A percentile compares a stretch with the other conserved stretches of the same genome.
These are phyloP conservation scores for Cyaniris semiargus DNA, from an alignment of 2,888 invertebrate genomes.

Conservation along the genomic window DNA sequence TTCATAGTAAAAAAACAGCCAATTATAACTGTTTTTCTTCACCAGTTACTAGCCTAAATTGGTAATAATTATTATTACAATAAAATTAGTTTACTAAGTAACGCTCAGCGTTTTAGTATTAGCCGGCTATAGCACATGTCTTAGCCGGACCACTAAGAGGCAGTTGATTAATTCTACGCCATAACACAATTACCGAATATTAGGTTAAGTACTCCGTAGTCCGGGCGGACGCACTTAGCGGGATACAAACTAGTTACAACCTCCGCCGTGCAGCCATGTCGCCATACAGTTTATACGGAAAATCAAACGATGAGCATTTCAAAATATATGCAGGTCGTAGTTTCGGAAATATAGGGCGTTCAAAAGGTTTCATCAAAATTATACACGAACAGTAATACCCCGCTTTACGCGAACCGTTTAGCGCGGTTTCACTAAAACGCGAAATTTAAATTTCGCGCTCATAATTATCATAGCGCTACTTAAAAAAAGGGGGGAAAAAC, in stretches of 20 bases:
- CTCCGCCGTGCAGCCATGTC: slow-evolving; percentile 40
- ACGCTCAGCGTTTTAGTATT: not conserved
- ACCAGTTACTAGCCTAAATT: no score
- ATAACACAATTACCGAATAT: slow-evolving; percentile 75
- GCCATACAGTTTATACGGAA: slow-evolving; percentile 31
- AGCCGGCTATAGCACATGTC: slow-evolving; percentile 47
- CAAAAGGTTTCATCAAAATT: no score
- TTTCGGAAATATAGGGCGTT: no score
- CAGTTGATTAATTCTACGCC: slow-evolving; percentile 71
- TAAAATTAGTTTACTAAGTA: not conserved
- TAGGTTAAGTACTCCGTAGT: slow-evolving; percentile 72
- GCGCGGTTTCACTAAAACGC: no score
- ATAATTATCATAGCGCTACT: no score
- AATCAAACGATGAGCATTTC: slow-evolving; percentile 24
- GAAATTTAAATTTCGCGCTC: no score
- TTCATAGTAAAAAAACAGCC: no score
- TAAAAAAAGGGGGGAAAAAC: no score
- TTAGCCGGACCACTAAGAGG: slow-evolving; percentile 64
- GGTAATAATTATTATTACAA: not conserved
- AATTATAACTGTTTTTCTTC: no score
- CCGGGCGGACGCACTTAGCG: slow-evolving; percentile 67
- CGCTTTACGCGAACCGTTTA: no score
- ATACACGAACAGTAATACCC: no score
- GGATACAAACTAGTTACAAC: slow-evolving; percentile 70
- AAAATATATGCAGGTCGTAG: not conserved